Evolutionary conservation across 2,113 vertebrate species (phyloP), one percentile per base, ranked within the genome.

Genomic region (Petromus typicus): DNA sequence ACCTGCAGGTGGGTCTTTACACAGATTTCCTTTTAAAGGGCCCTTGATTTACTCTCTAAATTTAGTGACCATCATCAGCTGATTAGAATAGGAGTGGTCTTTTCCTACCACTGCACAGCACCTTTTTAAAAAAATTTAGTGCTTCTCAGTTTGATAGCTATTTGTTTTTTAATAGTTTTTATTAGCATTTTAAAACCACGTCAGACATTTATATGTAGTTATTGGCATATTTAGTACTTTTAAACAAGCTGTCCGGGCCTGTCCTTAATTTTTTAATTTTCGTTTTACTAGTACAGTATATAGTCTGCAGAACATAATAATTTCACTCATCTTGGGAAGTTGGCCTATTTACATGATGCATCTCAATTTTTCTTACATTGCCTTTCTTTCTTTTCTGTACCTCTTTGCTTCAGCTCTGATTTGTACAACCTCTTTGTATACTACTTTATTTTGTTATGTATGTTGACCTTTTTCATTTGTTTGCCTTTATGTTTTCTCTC

Each of bases 21-120:
- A 17, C 30, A n/a, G 27, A 63, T 40, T 45, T 20, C 51, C 76
- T 86, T 43, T 6, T 4, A 16, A 1, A 13, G 0, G 17, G 17
- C 48, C 20, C 43, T 34, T 11, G 51, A 34, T 3, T 22, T 0
- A 0, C 1, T 40, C 17, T 56, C 12, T 1, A 14, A 75, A 7
- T 30, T 48, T 25, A 11, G 8, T 45, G 1, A 1, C n/a, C 45
- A 2, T 2, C 23, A 7, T 48, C 40, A 16, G 18, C 40, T 22
- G 25, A 7, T 16, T 22, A 54, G 22, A 64, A 54, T 2, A 5
- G 13, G 23, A 7, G 3, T n/a, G 43, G 27, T 75, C 45, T 43
- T 32, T 3, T 18, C 56, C 37, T 43, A 18, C 2, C 17, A 1
- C 59, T 78, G 30, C 25, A 16, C 0, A 2, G 22, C 32, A 7